Evolutionary conservation across 2,113 vertebrate species (phyloP).

Genomic region (Pionites leucogaster): DNA sequence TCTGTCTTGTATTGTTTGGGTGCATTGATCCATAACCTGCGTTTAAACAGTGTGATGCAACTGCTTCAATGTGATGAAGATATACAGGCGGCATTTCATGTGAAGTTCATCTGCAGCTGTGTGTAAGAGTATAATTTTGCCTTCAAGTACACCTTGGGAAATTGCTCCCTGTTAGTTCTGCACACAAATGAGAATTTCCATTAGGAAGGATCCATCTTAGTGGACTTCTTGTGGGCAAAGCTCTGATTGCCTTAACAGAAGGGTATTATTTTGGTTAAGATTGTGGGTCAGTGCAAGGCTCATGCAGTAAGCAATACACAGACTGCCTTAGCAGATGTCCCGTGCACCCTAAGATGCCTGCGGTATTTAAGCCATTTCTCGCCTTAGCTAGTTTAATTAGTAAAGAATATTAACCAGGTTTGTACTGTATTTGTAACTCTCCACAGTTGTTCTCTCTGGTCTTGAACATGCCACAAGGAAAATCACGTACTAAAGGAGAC

Average conservation of each 20-base stretch:
- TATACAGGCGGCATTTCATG: not conserved
- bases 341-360: not conserved
- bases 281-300: not conserved
- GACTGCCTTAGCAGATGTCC: not conserved
- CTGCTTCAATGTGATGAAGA: not conserved
- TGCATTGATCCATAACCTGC: not conserved
- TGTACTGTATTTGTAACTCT: not conserved
- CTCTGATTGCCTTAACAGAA: not conserved
- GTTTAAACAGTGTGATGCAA: not conserved
- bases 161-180: not conserved
- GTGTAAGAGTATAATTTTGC: not conserved
- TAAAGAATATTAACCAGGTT: not conserved
- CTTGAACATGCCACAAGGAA: not conserved
- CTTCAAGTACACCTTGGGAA: not conserved
- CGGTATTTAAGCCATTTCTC: not conserved
- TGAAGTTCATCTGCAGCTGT: not conserved
- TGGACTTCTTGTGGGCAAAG: not conserved
- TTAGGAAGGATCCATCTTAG: not conserved
- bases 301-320: accelerated
- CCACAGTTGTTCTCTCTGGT: not conserved
- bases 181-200: not conserved
- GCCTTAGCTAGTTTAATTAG: not conserved
- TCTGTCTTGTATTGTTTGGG: not conserved
- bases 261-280: not conserved
- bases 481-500: not conserved